Conservation (phyloP, 1,140 invertebrate genomes). For the Saccostrea glomerata region DNA sequence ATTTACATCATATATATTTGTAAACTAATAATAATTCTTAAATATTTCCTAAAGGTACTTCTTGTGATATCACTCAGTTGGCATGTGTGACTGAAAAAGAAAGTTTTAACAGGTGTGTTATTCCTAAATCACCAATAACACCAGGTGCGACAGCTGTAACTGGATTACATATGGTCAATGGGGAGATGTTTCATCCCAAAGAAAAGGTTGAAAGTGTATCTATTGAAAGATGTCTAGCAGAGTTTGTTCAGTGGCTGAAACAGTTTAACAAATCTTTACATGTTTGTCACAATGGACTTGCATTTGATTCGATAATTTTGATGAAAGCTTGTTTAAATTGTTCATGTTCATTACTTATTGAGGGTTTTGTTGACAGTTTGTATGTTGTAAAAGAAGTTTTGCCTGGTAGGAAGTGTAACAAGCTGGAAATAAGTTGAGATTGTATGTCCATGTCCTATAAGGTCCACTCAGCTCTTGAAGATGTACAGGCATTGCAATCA, state of each 20-base stretch:
- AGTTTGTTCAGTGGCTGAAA: constrained; percentile 29
- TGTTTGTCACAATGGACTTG: neutral
- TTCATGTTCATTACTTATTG: neutral
- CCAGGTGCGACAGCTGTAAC: neutral
- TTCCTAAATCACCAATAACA: neutral
- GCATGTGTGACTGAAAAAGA: too few relatives aligned
- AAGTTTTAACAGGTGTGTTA: neutral
- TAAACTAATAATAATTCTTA: neutral
- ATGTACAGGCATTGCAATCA: neutral
- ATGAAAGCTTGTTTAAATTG: too few relatives aligned
- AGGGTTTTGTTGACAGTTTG: neutral
- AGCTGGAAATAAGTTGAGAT: neutral
- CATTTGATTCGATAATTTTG: too few relatives aligned
- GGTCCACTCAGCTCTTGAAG: neutral
- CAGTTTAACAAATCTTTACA: neutral
- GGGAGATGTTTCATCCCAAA: neutral
- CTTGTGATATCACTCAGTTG: neutral
- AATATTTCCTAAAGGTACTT: neutral
- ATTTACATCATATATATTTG: neutral
- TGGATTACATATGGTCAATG: neutral
- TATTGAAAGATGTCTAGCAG: neutral
- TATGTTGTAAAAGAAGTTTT: neutral
- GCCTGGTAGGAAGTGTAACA: neutral
- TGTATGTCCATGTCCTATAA: neutral
- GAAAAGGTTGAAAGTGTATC: neutral